A percentile compares a stretch with the other conserved stretches of the same genome.
These are phyloP conservation scores for Erannis defoliaria DNA, from an alignment of 2,888 invertebrate genomes.

Conservation along the genomic window DNA sequence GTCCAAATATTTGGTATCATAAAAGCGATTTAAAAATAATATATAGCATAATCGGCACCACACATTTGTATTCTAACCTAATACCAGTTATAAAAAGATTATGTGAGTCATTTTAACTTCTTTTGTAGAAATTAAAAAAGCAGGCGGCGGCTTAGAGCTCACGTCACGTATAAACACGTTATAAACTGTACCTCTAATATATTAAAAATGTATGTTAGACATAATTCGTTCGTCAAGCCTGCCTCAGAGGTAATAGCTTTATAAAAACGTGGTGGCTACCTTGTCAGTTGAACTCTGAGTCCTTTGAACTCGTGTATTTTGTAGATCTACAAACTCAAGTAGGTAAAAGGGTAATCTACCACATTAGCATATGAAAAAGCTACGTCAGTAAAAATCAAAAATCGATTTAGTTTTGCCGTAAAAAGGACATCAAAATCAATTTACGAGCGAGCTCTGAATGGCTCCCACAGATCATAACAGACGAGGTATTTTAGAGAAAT, in stretches of 20 bases:
- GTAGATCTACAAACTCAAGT: conserved; percentile 42
- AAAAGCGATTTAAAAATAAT: conserved; percentile 82
- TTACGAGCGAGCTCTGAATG: conserved; percentile 72
- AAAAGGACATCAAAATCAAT: conserved; percentile 82
- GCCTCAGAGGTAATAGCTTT: conserved; percentile 45
- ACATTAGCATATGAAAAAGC: conserved; percentile 82
- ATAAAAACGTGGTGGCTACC: conserved; percentile 58
- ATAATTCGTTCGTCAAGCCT: conserved; percentile 56
- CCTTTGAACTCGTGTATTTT: conserved; percentile 17
- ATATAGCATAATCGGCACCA: conserved; percentile 80
- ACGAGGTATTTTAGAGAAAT: conserved; percentile 57
- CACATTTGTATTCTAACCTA: conserved; percentile 78
- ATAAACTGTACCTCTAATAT: conserved; percentile 78
- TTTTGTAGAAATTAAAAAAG: conserved; percentile 80
- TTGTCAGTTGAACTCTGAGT: conserved; percentile 39
- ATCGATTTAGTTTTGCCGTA: conserved; percentile 76
- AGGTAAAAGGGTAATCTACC: conserved; percentile 64
- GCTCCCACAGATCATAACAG: conserved; percentile 53
- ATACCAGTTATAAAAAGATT: conserved; percentile 78
- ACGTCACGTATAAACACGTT: conserved; percentile 79
- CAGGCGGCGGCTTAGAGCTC: conserved; percentile 70
- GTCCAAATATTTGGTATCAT: conserved; percentile 85
- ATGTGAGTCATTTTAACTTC: conserved; percentile 78
- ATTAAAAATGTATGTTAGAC: conserved; percentile 69
- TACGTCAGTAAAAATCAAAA: conserved; percentile 72